A percentile compares a stretch with the other conserved stretches of the same genome.
Evolutionary conservation across 2,113 vertebrate species (phyloP).

Genomic region (Semnornis frantzii): DNA sequence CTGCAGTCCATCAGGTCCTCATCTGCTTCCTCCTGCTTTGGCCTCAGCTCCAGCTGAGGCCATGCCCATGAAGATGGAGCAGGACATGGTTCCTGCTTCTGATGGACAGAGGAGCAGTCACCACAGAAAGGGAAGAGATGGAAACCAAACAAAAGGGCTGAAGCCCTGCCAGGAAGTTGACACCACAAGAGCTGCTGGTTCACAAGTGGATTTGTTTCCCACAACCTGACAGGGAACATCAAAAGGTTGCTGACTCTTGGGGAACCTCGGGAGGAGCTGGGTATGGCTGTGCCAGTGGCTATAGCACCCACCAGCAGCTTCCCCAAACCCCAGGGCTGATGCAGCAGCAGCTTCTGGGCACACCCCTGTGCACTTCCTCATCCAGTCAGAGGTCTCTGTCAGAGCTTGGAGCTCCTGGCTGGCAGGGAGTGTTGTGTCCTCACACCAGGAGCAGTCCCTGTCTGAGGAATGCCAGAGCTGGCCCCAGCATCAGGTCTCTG

Average conservation of each 20-base stretch:
- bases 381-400: accelerated
- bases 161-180: not conserved
- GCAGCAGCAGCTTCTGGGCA: not conserved
- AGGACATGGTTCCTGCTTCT: not conserved
- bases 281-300: not conserved
- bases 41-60: accelerated
- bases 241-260: not conserved
- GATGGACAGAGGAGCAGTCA: not conserved
- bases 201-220: not conserved
- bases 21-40: not conserved
- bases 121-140: not conserved
- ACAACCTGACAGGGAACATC: not conserved
- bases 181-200: not conserved
- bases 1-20: not conserved
- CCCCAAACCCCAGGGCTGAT: not conserved
- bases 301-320: not conserved
- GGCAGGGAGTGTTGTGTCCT: accelerated
- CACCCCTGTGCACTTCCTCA: not conserved
- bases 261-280: not conserved
- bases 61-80: not conserved
- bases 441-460: accelerated
- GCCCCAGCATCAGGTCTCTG: accelerated
- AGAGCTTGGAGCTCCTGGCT: not conserved
- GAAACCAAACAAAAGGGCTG: not conserved
- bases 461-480: not conserved